Evolutionary conservation across 2,797 vertebrate genomes (phyloP).

Genomic region (Rhynchotus rufescens): DNA sequence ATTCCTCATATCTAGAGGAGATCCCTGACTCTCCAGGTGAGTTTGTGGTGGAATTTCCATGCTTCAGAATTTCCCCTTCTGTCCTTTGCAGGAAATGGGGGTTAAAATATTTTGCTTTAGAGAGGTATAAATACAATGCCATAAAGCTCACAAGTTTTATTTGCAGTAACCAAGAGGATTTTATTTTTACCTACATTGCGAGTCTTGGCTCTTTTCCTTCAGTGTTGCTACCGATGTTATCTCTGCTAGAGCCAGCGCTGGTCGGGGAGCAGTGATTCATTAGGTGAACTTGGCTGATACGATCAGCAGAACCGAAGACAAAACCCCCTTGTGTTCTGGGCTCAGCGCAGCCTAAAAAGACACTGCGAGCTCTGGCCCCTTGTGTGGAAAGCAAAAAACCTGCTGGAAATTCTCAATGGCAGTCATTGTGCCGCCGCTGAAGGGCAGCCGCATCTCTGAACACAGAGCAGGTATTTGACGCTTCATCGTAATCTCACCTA

Average conservation of each 20-base stretch:
- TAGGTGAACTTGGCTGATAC: neutral
- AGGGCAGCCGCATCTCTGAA: neutral
- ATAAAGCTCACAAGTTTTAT: neutral
- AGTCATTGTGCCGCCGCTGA: neutral
- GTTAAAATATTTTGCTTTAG: neutral
- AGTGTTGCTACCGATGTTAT: neutral
- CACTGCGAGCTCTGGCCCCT: neutral
- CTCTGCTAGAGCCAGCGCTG: neutral
- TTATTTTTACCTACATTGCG: neutral
- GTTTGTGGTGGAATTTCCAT: neutral
- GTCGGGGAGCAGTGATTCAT: neutral
- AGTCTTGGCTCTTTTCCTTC: neutral
- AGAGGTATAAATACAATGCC: neutral
- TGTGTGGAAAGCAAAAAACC: neutral
- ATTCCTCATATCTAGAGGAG: neutral
- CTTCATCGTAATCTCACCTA: neutral
- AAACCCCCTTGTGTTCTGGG: conserved; percentile 2
- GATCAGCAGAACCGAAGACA: neutral
- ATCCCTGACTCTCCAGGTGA: neutral
- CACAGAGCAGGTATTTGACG: neutral
- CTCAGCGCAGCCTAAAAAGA: neutral
- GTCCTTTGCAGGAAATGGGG: neutral
- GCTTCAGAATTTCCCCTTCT: neutral
- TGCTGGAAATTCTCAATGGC: neutral
- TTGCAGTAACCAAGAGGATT: neutral